phyloP scores from a whole-genome alignment of 2,888 invertebrate genomes.

The Agrotis ipsilon region DNA sequence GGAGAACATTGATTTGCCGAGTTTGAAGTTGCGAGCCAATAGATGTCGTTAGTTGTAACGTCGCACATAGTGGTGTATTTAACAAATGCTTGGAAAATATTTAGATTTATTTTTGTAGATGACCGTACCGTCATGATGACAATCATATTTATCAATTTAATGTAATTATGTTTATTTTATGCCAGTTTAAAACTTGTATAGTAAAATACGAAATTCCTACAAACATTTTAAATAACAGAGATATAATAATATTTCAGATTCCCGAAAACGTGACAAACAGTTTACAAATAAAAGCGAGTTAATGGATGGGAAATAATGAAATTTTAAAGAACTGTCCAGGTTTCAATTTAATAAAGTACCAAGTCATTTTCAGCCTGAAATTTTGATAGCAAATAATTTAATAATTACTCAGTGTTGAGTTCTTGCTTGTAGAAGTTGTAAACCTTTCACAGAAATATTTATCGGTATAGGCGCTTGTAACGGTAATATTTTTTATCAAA shows the following conservation, averaged over 20 bases:
- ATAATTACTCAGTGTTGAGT: not conserved
- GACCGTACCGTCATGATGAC: too few species aligned
- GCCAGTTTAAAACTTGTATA: too few species aligned
- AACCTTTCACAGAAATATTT: too few species aligned
- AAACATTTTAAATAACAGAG: not conserved
- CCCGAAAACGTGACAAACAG: not conserved
- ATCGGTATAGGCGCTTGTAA: too few species aligned
- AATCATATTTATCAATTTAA: too few species aligned
- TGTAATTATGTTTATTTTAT: too few species aligned
- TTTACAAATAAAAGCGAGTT: not conserved
- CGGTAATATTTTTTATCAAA: too few species aligned
- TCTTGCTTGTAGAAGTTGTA: not conserved
- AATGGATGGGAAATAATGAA: not conserved
- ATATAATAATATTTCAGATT: not conserved
- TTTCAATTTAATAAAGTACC: slow-evolving; percentile 1
- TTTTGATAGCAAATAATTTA: not conserved
- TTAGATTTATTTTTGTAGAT: too few species aligned
- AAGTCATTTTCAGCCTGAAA: not conserved
- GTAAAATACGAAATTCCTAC: not conserved
- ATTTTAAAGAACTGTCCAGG: slow-evolving; percentile 10
- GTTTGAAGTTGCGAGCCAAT: slow-evolving; percentile 1
- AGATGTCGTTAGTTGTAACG: slow-evolving; percentile 24
- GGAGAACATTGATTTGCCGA: not conserved
- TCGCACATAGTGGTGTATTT: too few species aligned
- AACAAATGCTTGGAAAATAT: too few species aligned